A percentile compares a stretch with the other conserved stretches of the same genome.
phyloP scores from a whole-genome alignment of 2,113 vertebrate genomes.

The Sinocyclocheilus anshuiensis region DNA sequence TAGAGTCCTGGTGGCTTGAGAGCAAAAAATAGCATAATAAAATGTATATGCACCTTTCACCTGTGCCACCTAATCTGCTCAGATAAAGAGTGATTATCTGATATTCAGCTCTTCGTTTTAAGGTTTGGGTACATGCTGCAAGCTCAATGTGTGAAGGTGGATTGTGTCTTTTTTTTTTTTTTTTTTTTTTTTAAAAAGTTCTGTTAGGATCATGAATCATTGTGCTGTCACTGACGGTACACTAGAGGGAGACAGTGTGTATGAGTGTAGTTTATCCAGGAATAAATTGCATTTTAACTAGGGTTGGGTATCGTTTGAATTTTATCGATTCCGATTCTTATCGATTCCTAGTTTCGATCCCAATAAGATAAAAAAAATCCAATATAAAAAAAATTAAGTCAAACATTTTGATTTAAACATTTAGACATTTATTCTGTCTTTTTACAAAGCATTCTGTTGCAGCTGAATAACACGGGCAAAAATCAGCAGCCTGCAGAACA shows the following conservation, averaged over 20 bases:
- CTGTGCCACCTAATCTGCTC: slow-evolving; percentile 1
- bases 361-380: too few species aligned
- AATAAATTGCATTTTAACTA: too few species aligned
- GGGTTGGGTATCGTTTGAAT: too few species aligned
- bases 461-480: too few species aligned
- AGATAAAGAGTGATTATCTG: slow-evolving; percentile 16
- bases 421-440: too few species aligned
- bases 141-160: neutral
- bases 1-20: slow-evolving; percentile 24
- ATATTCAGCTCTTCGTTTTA: neutral
- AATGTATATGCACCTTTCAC: slow-evolving; percentile 10
- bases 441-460: too few species aligned
- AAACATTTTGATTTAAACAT: too few species aligned
- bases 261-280: neutral
- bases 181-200: neutral
- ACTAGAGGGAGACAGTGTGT: neutral
- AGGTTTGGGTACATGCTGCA: neutral
- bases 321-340: too few species aligned
- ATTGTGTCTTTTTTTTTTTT: too few species aligned
- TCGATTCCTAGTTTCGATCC: too few species aligned
- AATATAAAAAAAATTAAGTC: too few species aligned
- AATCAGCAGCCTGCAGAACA: too few species aligned
- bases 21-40: neutral
- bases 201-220: neutral
- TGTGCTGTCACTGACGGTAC: neutral